A percentile compares a stretch with the other conserved stretches of the same genome.
phyloP scores from a whole-genome alignment of 2,888 invertebrate species.

The Nymphalis polychloros region DNA sequence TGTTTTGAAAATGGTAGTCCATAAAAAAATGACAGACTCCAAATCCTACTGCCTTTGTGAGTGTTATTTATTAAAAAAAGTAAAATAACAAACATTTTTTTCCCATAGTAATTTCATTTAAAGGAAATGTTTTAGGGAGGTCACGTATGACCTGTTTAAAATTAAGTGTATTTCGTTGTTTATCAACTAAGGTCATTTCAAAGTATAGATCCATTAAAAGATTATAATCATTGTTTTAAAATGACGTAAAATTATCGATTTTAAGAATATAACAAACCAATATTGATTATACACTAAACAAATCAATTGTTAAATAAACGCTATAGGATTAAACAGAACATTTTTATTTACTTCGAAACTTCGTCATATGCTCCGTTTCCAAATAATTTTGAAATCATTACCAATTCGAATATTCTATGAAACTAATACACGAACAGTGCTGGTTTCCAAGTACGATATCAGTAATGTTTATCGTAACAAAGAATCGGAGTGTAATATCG shows the following conservation, averaged over 20 bases:
- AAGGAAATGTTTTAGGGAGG: constrained; percentile 16
- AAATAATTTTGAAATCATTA: constrained; percentile 5
- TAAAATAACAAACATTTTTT: too few relatives aligned
- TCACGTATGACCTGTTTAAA: constrained; percentile 8
- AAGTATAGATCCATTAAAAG: neutral
- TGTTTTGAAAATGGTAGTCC: too few relatives aligned
- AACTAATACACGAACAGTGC: constrained; percentile 9
- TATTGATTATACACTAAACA: constrained; percentile 10
- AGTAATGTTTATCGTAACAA: constrained; percentile 28
- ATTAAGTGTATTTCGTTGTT: constrained; percentile 23
- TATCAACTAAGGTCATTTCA: constrained; percentile 6
- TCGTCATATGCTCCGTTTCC: constrained; percentile 5
- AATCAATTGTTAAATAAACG: constrained; percentile 3
- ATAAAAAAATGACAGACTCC: too few relatives aligned
- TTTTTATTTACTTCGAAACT: neutral
- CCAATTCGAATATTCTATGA: constrained; percentile 23
- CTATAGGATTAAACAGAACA: constrained; percentile 2
- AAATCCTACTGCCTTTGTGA: too few relatives aligned
- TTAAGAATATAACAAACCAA: constrained; percentile 1
- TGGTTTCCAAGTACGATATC: constrained; percentile 20
- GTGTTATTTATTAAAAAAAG: too few relatives aligned
- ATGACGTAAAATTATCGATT: neutral
- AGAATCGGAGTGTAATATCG: constrained; percentile 27
- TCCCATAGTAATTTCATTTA: neutral
- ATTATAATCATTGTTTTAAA: neutral